phyloP scores from a whole-genome alignment of 2,113 vertebrate genomes.

The Tachuris rubrigastra region DNA sequence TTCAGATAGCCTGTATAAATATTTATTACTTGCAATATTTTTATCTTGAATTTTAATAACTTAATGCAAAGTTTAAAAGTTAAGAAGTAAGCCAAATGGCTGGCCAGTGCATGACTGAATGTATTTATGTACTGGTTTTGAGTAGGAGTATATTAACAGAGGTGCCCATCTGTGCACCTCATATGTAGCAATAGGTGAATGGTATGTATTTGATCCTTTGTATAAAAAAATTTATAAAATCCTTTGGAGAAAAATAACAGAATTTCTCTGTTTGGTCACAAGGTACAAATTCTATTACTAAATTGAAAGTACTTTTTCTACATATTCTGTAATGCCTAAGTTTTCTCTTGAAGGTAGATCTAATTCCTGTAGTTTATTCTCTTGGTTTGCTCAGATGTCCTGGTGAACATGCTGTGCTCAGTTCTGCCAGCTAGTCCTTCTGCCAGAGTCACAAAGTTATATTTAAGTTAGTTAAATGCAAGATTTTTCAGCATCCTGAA shows the following conservation, averaged over 20 bases:
- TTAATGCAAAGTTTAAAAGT: neutral
- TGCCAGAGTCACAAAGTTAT: neutral
- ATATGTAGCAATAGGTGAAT: neutral
- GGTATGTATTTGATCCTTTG: neutral
- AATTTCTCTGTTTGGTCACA: neutral
- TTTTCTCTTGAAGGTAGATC: neutral
- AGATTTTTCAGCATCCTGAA: neutral
- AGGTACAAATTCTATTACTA: neutral
- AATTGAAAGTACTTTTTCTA: neutral
- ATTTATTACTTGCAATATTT: slow-evolving; percentile 7
- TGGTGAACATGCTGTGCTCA: neutral
- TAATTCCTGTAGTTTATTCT: neutral
- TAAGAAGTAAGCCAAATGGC: neutral
- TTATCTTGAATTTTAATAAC: neutral
- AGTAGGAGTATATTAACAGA: neutral
- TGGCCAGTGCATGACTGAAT: neutral
- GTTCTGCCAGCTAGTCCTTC: neutral
- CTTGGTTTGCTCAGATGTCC: neutral
- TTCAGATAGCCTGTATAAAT: neutral
- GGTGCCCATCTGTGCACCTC: neutral
- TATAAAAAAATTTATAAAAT: neutral
- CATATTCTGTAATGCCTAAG: neutral
- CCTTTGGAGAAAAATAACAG: neutral
- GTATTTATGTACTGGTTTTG: neutral
- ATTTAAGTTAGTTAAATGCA: neutral